Evolutionary conservation across 2,113 vertebrate species (phyloP).

Genomic region (Clarias batrachus): DNA sequence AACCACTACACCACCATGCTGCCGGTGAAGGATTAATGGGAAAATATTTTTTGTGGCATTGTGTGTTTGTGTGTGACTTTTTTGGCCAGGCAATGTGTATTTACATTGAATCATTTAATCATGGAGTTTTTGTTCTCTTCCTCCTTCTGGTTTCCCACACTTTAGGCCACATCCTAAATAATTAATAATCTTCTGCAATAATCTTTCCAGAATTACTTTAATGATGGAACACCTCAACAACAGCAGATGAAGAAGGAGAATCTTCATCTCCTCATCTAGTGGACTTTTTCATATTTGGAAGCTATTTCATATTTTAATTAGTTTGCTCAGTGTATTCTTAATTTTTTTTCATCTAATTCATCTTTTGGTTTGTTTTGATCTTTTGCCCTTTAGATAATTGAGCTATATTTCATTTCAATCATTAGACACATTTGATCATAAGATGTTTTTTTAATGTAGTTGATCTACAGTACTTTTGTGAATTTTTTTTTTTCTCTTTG

Average conservation of each 20-base stretch:
- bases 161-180: not conserved
- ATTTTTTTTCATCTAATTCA: not conserved
- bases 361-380: not conserved
- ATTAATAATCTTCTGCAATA: not conserved
- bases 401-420: not conserved
- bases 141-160: too few relatives aligned
- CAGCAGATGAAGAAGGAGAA: too few relatives aligned
- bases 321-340: not conserved
- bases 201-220: too few relatives aligned
- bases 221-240: too few relatives aligned
- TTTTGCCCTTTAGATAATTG: not conserved
- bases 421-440: not conserved
- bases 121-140: too few relatives aligned
- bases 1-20: too few relatives aligned
- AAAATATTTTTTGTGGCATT: too few relatives aligned
- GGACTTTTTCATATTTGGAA: not conserved
- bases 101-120: too few relatives aligned
- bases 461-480: not conserved
- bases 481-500: not conserved
- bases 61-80: too few relatives aligned
- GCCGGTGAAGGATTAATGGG: too few relatives aligned
- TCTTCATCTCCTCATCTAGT: not conserved
- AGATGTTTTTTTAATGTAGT: not conserved
- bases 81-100: too few relatives aligned
- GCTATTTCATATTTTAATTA: not conserved